phyloP scores from a whole-genome alignment of 2,797 vertebrate species.

The Ptychobarbus kaznakovi region DNA sequence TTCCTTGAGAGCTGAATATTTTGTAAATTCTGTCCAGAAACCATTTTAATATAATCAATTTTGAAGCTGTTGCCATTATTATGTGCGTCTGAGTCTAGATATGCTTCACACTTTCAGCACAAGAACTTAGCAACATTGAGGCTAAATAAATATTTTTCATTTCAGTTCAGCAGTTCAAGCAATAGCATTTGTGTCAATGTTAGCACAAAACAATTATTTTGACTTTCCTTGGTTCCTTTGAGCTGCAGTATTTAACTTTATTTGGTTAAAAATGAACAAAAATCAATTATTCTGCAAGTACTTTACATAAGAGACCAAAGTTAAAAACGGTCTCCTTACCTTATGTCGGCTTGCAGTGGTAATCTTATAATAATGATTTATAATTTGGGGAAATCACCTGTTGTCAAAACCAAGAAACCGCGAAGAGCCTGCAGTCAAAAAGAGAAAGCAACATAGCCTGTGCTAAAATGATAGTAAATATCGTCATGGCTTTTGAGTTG shows the following conservation, averaged over 20 bases:
- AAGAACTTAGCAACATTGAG: not conserved
- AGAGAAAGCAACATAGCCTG: not conserved
- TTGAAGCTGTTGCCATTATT: not conserved
- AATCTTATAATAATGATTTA: not conserved
- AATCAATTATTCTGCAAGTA: not conserved
- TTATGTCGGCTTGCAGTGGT: not conserved
- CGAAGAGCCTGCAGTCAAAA: not conserved
- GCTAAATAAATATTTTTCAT: not conserved
- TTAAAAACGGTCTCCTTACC: not conserved
- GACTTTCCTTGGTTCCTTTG: not conserved
- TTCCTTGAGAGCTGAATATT: not conserved
- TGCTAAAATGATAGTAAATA: not conserved
- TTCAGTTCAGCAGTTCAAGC: not conserved
- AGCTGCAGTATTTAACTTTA: not conserved
- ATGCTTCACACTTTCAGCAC: not conserved
- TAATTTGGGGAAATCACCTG: not conserved
- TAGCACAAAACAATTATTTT: not conserved
- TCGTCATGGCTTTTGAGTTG: not conserved
- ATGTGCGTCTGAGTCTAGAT: not conserved
- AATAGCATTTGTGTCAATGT: not conserved
- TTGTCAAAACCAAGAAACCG: not conserved
- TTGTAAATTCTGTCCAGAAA: slow-evolving; percentile 1
- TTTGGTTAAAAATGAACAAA: not conserved
- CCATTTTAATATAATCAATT: not conserved
- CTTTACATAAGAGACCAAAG: not conserved